Percentiles rank a stretch among this genome's conserved stretches.
phyloP scores from a whole-genome alignment of 2,888 invertebrate species.

The Steinernema hermaphroditum region DNA sequence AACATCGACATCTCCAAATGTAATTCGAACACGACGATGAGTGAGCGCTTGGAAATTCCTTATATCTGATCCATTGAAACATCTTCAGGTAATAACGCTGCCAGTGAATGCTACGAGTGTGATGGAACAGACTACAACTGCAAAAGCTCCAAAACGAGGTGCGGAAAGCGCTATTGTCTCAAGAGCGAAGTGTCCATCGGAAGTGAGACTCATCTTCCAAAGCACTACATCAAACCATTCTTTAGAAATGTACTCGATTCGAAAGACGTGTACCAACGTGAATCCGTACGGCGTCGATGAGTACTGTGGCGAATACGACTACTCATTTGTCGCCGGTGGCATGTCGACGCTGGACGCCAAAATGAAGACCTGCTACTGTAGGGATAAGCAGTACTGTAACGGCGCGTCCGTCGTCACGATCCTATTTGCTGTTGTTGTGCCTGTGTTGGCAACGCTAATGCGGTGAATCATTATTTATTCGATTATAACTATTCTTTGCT shows the following conservation, averaged over 20 bases:
- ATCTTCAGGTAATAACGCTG: not conserved
- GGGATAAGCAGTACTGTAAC: not conserved
- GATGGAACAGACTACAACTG: not conserved
- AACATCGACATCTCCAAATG: not conserved
- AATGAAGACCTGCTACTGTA: not conserved
- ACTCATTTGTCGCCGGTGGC: not conserved
- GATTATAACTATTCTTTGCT: too few relatives aligned
- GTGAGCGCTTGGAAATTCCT: not conserved
- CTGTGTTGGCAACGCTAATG: not conserved
- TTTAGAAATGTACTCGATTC: not conserved
- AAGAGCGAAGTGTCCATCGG: not conserved
- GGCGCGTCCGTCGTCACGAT: not conserved
- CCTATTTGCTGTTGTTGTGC: not conserved
- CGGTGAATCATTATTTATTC: too few relatives aligned
- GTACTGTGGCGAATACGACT: not conserved
- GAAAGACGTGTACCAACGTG: not conserved
- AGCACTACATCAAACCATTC: too few relatives aligned
- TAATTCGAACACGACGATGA: not conserved
- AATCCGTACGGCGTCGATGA: not conserved
- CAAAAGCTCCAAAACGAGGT: not conserved
- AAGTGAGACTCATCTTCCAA: not conserved
- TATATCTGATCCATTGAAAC: not conserved
- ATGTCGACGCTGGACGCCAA: not conserved
- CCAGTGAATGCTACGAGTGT: not conserved
- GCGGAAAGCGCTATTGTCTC: not conserved